These are phyloP conservation scores for Pelusios castaneus DNA, from an alignment of 2,113 vertebrate genomes.

Conservation along the genomic window DNA sequence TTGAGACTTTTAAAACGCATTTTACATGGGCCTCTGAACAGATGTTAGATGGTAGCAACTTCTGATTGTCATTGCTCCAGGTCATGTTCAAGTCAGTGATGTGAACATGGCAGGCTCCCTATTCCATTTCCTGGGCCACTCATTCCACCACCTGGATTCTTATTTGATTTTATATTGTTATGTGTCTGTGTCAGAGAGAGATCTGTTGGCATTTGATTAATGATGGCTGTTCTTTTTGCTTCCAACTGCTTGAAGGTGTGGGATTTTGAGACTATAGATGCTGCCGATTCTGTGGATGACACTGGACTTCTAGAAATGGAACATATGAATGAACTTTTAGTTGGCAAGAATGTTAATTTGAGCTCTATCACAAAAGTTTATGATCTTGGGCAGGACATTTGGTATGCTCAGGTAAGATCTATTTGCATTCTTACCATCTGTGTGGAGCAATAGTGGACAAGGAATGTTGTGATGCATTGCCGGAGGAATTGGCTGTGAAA, in stretches of 20 bases:
- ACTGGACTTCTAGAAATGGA: constrained; percentile 85
- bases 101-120: not conserved
- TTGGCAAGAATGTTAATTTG: constrained; percentile 86
- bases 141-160: not conserved
- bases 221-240: not conserved
- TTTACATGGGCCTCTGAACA: not conserved
- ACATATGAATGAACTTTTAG: constrained; percentile 88
- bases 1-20: not conserved
- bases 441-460: not conserved
- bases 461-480: not conserved
- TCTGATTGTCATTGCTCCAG: not conserved
- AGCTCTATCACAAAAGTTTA: constrained; percentile 85
- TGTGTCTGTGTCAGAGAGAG: not conserved
- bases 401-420: constrained; percentile 91
- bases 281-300: constrained; percentile 80
- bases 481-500: not conserved
- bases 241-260: constrained; percentile 80
- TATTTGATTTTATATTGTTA: not conserved
- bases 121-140: not conserved
- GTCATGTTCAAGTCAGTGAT: not conserved
- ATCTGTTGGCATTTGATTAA: not conserved
- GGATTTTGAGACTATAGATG: constrained; percentile 89
- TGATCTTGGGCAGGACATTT: constrained; percentile 79
- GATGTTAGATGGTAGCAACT: not conserved
- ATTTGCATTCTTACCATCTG: not conserved